These are phyloP conservation scores for Rhopilema esculentum DNA, from an alignment of 30 jellyfish, hydroid and myxozoan genomes.

Conservation along the genomic window DNA sequence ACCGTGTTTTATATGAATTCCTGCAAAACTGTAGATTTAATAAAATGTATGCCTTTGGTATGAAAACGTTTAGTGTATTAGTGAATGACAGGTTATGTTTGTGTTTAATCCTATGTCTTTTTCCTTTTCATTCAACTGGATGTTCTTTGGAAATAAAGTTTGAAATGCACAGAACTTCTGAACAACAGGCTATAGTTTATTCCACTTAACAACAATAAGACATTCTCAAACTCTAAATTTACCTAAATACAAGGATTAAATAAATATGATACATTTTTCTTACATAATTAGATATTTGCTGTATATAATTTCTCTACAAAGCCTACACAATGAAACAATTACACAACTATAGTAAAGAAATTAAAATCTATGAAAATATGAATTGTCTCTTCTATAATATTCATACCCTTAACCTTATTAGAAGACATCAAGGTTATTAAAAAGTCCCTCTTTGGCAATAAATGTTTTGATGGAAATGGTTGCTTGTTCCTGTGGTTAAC, in stretches of 20 bases:
- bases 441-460: background rate
- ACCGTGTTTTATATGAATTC: no score
- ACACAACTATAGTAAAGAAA: background rate
- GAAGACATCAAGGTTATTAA: background rate
- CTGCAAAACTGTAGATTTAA: no score
- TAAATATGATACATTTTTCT: background rate
- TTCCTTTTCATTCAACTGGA: background rate
- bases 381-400: background rate
- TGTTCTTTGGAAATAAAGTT: background rate
- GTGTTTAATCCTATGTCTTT: no score
- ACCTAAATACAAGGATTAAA: background rate
- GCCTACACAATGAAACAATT: background rate
- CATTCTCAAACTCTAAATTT: background rate
- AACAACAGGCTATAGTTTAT: background rate
- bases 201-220: no score
- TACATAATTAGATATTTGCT: no score
- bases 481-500: no score
- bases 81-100: no score
- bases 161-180: background rate
- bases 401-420: background rate
- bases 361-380: background rate
- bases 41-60: no score
- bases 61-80: no score
- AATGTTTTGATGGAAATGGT: background rate
- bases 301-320: background rate